These are phyloP conservation scores for Ecliptopera silaceata DNA, from an alignment of 2,888 invertebrate genomes.

Conservation along the genomic window DNA sequence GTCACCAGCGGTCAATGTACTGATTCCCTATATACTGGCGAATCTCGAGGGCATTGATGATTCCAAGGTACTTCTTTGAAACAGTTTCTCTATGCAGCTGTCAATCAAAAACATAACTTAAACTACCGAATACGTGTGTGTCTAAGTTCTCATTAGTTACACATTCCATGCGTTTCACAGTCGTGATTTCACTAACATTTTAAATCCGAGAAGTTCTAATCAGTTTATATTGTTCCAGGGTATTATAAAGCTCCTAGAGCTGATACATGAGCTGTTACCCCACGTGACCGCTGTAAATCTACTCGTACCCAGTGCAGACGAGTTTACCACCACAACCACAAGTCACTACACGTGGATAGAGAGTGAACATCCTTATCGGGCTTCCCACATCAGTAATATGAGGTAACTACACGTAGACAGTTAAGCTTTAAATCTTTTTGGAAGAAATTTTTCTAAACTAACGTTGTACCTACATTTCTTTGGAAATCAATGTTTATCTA, in stretches of 20 bases:
- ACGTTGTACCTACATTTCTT: no score
- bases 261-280: slow-evolving; percentile 94
- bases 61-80: slow-evolving; percentile 91
- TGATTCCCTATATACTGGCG: slow-evolving; percentile 93
- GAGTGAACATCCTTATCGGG: slow-evolving; percentile 98
- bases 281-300: slow-evolving; percentile 94
- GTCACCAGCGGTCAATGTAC: slow-evolving; percentile 86
- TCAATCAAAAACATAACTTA: no score
- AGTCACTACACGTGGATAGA: slow-evolving; percentile 96
- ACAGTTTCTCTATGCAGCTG: no score
- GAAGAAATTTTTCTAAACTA: no score
- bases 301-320: slow-evolving; percentile 66
- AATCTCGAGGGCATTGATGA: slow-evolving; percentile 92
- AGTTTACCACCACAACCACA: slow-evolving; percentile 85
- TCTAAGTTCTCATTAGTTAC: no score
- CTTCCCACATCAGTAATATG: slow-evolving; percentile 92
- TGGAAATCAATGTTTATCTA: no score
- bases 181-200: no score
- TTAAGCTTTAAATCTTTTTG: no score
- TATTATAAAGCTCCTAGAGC: slow-evolving; percentile 91
- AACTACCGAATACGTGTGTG: no score
- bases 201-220: not conserved
- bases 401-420: slow-evolving; percentile 81
- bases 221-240: slow-evolving; percentile 80
- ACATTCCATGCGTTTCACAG: no score